Evolutionary conservation across 2,888 invertebrate species (phyloP), one percentile per base, ranked within the genome.

Genomic region (Eilema griseolum): DNA sequence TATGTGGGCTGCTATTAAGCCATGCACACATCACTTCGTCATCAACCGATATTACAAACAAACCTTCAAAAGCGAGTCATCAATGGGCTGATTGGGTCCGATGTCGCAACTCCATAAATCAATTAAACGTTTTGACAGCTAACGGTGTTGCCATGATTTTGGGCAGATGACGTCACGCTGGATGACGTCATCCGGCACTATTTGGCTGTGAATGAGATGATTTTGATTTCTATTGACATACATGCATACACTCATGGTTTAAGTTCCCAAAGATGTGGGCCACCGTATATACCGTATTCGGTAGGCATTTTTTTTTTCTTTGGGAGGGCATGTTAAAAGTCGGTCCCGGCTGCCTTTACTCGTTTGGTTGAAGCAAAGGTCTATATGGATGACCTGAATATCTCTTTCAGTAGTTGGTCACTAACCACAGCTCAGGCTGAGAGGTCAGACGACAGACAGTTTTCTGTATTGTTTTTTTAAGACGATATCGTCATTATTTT

Each of bases 21-120:
- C 24, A 62, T 23, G 31, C n/a, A 23, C 52, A 59, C 28, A 59
- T 24, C 23, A 23, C 52, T 23, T 23, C 52, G 64, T n/a, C 46
- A 64, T 64, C 28, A 52, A 31, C 64, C 3, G 11, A 23, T 41
- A 41, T 64, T 26, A 28, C 56, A 60, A 52, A 46, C 41, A 37
- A 46, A 61, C 70, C 23, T 67, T 70, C 70, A 69, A 60, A 57
- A 31, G 28, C 63, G 41, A 72, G 26, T 65, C 70, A 66, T 61
- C 75, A 77, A 76, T 74, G 81, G 72, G 70, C 66, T 70, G 66
- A 75, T 73, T 80, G 59, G 24, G 68, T 65, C 70, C 74, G 77
- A 80, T 83, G 81, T 79, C 75, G 70, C 76, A 73, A 79, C 69
- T 59, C 61, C 57, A 66, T 80, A 82, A 83, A 82, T 83, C 79